Percentiles rank a stretch among this genome's conserved stretches.
phyloP scores from a whole-genome alignment of 2,888 invertebrate species.

The Achlya flavicornis region DNA sequence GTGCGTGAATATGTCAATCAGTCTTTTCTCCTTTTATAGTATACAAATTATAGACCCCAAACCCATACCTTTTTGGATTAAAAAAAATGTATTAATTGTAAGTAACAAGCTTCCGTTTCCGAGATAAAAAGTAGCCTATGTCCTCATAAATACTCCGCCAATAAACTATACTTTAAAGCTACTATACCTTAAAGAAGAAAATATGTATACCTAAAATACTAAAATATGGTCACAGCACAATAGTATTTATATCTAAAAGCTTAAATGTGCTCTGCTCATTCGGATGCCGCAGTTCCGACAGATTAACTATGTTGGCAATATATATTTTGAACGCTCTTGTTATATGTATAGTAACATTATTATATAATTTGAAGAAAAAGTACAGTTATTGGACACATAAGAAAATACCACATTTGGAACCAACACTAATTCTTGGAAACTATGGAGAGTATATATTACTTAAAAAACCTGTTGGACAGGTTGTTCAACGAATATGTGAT shows the following conservation, averaged over 20 bases:
- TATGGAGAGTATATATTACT: slow-evolving; percentile 24
- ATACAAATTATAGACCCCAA: no score
- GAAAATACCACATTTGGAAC: slow-evolving; percentile 29
- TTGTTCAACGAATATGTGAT: slow-evolving; percentile 24
- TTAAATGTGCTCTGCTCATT: neutral
- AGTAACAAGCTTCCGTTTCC: no score
- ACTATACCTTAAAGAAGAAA: no score
- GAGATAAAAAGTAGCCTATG: no score
- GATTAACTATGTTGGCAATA: neutral
- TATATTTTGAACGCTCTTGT: neutral
- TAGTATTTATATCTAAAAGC: neutral
- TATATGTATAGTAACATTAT: neutral
- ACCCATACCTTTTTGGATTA: no score
- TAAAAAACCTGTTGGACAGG: slow-evolving; percentile 21
- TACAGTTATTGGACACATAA: slow-evolving; percentile 30
- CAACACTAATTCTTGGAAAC: slow-evolving; percentile 29
- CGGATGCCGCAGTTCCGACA: neutral
- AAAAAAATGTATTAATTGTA: no score
- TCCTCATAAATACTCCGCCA: no score
- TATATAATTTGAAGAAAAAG: slow-evolving; percentile 20
- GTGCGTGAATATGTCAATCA: no score
- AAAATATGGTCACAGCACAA: neutral
- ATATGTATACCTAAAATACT: no score
- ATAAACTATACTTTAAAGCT: no score
- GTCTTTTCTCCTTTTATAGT: no score